These are phyloP conservation scores for Chondrosia reniformis DNA, from an alignment of 37 sponge, comb jelly and placozoan genomes.

Conservation along the genomic window DNA sequence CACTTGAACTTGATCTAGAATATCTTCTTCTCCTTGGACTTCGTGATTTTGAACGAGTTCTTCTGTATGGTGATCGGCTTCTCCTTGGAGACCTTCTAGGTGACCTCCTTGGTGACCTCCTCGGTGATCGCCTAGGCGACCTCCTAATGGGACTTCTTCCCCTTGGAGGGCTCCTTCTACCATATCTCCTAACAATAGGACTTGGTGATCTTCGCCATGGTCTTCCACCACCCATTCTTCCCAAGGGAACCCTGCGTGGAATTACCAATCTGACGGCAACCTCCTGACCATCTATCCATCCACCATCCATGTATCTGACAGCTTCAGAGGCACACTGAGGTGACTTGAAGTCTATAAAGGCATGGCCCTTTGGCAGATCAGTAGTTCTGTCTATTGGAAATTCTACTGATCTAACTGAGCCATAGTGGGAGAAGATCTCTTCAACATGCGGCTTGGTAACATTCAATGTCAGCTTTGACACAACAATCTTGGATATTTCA, in stretches of 20 bases:
- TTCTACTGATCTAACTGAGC: constrained; percentile 60
- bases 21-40: constrained; percentile 18
- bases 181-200: constrained; percentile 24
- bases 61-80: not conserved
- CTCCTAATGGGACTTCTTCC: constrained; percentile 1
- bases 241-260: constrained; percentile 12
- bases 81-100: constrained; percentile 20
- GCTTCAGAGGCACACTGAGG: constrained; percentile 52
- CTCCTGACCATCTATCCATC: constrained; percentile 74
- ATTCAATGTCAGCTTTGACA: constrained; percentile 72
- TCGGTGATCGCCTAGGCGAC: constrained; percentile 1
- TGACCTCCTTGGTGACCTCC: constrained; percentile 11
- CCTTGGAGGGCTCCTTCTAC: constrained; percentile 6
- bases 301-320: constrained; percentile 78
- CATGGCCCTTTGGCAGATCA: constrained; percentile 62
- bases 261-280: constrained; percentile 61
- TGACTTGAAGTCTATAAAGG: constrained; percentile 72
- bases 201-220: constrained; percentile 9
- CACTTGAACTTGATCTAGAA: constrained; percentile 22
- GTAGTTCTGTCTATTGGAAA: constrained; percentile 71
- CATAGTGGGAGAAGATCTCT: constrained; percentile 80
- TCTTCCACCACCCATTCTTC: not conserved
- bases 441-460: constrained; percentile 70
- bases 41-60: constrained; percentile 20
- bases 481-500: constrained; percentile 56